Base-by-base conservation (phyloP, 2,797 vertebrate species). In the Scarus forsteni region DNA sequence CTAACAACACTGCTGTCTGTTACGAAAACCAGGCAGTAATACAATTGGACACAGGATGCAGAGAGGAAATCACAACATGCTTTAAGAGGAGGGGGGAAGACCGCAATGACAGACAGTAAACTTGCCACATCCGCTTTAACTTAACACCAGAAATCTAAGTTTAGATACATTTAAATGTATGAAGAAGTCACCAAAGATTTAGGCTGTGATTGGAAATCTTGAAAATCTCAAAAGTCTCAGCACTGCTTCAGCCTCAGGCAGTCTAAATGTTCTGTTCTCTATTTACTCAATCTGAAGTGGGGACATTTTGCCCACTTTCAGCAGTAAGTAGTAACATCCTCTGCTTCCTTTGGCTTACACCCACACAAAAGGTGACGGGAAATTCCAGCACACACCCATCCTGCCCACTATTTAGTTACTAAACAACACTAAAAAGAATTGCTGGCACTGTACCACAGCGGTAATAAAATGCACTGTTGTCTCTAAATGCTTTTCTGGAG, bases 331-430 rank as follows among this genome's bases (percentile, higher is more conserved):
- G 56, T 38, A 66, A 87, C 70, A 62, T 79, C 49, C 80, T 79
- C 74, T 60, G 79, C 83, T 89, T 87, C 83, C 77, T 70, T 62
- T 60, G 44, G 60, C 50, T 85, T 77, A 66, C 10, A 56, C 57
- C 50, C 77, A 79, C 86, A 86, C 78, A 91, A 89, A 92, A 93
- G 89, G 90, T 94, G 89, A 86, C 88, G 91, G 92, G 92, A 95
- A 93, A 93, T 90, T 89, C 80, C 79, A 89, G 76, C 86, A 80
- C 86, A 88, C 91, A 67, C 90, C 88, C 92, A 90, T 93, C 92
- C 90, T 91, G 86, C 55, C 79, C 64, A 75, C 83, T 88, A 77
- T 79, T 86, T 85, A 70, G 81, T 86, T 86, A 82, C 85, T 54
- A 85, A 93, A 86, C 85, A 80, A 70, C 52, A 51, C 57, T 83